phyloP scores from a whole-genome alignment of 2,113 vertebrate genomes.

The Macquaria australasica region DNA sequence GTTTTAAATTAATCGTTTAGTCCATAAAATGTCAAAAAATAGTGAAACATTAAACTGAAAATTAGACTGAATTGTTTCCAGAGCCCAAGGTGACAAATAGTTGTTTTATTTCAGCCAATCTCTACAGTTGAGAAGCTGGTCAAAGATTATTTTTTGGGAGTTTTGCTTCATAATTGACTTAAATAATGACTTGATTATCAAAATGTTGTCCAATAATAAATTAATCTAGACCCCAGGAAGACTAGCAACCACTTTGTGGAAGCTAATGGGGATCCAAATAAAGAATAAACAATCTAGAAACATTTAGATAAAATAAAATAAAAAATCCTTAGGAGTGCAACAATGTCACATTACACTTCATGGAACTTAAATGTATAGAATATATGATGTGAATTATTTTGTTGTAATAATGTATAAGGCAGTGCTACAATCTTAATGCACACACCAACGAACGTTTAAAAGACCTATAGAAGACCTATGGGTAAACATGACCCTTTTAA shows the following conservation, averaged over 20 bases:
- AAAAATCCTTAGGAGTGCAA: background rate
- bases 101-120: background rate
- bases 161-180: background rate
- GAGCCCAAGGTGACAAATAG: background rate
- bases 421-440: constrained; percentile 29
- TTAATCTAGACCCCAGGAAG: background rate
- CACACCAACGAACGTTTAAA: constrained; percentile 29
- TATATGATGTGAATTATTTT: constrained; percentile 14
- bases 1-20: background rate
- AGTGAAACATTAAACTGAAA: constrained; percentile 6
- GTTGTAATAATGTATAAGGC: constrained; percentile 21
- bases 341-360: background rate
- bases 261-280: too few relatives aligned
- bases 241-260: too few relatives aligned
- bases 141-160: background rate
- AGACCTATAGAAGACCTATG: constrained; percentile 23
- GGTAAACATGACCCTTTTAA: constrained; percentile 59
- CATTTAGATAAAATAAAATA: background rate
- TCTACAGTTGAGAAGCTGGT: background rate
- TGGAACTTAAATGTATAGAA: background rate
- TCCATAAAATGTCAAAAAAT: background rate
- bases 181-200: background rate
- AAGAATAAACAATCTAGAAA: too few relatives aligned
- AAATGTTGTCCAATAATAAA: background rate
- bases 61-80: too few relatives aligned